A percentile compares a stretch with the other conserved stretches of the same genome.
phyloP scores from a whole-genome alignment of 2,797 vertebrate species.

The Anniella stebbinsi region DNA sequence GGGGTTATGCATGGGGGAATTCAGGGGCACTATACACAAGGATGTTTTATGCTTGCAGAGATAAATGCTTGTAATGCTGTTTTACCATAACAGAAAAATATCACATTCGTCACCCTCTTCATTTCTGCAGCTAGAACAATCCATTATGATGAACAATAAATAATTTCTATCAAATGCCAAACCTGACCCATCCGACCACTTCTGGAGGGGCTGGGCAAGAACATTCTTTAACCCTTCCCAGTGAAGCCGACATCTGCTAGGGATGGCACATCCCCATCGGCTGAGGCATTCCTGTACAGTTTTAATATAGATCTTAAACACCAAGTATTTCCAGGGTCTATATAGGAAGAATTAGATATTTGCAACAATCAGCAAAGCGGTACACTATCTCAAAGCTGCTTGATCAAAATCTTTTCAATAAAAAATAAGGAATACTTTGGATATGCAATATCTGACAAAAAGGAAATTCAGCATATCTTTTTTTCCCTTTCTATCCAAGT shows the following conservation, averaged over 20 bases:
- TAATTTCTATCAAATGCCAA: neutral
- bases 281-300: neutral
- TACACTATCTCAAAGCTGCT: neutral
- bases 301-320: neutral
- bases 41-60: slow-evolving; percentile 43
- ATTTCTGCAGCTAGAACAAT: slow-evolving; percentile 36
- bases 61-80: slow-evolving; percentile 32
- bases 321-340: neutral
- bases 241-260: neutral
- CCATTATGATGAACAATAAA: slow-evolving; percentile 28
- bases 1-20: neutral
- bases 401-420: neutral
- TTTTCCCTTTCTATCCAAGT: neutral
- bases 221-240: slow-evolving; percentile 15
- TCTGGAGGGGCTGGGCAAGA: neutral
- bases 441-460: neutral
- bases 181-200: neutral
- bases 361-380: neutral
- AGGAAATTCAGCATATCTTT: neutral
- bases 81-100: slow-evolving; percentile 52
- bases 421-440: neutral
- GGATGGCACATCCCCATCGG: neutral
- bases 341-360: neutral
- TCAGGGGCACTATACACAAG: neutral
- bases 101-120: slow-evolving; percentile 25